Evolutionary conservation across 35 echinoderm and acorn worm genomes (phyloP), one percentile per base, ranked within the genome.

Genomic region (Lytechinus pictus): DNA sequence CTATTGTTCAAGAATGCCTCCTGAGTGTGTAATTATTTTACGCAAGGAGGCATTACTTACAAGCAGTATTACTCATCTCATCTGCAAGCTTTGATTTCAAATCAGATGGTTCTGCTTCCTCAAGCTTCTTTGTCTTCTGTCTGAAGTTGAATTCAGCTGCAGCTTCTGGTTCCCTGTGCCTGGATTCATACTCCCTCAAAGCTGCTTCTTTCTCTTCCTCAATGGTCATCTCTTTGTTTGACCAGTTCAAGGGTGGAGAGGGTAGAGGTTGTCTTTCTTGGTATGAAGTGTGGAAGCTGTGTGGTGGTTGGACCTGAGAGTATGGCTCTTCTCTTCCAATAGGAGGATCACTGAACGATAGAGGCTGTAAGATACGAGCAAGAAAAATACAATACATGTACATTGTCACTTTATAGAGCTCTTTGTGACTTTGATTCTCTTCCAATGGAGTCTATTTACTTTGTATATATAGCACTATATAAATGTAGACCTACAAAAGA

Each of bases 161-260:
- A 10, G 54, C 94, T 52, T 94, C 94, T 33, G 94, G 94, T 52
- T 94, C 94, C 16, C 52, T 90, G 11, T 52, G 29, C 9, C 16
- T 44, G 28, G 88, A 19, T 14, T 54, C 11, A 16, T 29, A 54
- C 16, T 44, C 88, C 13, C 29, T 7, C 16, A n/a, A 44, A 52
- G 88, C 88, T 9, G 88, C 88, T 10, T 28, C 27, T 54, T 90
- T 90, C 27, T 90, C 88, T 54, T 90, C 88, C 13, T 90, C 88
- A 54, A 90, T 90, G 8, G 88, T 90, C 88, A 90, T 90, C 29
- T 90, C 88, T 21, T 90, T 54, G 19, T 79, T 79, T 79, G 66
- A 24, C 66, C 14, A 24, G 52, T 0, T 54, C 27, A 52, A 12
- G 14, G 88, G 88, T 33, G 88, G 52, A 4, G 88, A 44, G 11